phyloP scores from a whole-genome alignment of 2,797 vertebrate species.

The Brotula barbata region DNA sequence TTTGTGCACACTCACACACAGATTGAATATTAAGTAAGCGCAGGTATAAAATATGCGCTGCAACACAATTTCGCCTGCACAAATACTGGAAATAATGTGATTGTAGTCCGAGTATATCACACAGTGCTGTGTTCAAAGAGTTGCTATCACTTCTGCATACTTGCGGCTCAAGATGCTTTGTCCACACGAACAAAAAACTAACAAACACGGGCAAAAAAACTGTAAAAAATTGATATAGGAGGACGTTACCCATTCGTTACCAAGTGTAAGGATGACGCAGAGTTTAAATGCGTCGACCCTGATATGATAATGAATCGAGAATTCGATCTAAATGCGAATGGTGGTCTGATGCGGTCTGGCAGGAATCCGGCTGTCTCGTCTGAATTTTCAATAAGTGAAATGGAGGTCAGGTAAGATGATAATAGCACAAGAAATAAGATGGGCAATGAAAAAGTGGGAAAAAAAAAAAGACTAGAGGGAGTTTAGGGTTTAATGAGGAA shows the following conservation, averaged over 20 bases:
- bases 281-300: conserved; percentile 30
- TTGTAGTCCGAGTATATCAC: background rate
- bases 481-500: background rate
- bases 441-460: background rate
- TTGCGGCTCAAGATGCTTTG: too few relatives aligned
- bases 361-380: background rate
- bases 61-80: background rate
- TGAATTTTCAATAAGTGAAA: background rate
- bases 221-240: too few relatives aligned
- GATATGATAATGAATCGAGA: conserved; percentile 16
- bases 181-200: too few relatives aligned
- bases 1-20: background rate
- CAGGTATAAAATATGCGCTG: background rate
- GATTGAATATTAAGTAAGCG: background rate
- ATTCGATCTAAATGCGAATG: conserved; percentile 12
- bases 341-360: background rate
- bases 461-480: background rate
- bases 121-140: background rate
- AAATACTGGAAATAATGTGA: conserved; percentile 2
- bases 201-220: too few relatives aligned
- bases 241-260: too few relatives aligned
- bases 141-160: too few relatives aligned
- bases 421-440: background rate
- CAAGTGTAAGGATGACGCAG: conserved; percentile 29
- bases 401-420: conserved; percentile 1